Conservation (phyloP, 2,888 invertebrate species). For the Drosophila neoperkinsi region DNA sequence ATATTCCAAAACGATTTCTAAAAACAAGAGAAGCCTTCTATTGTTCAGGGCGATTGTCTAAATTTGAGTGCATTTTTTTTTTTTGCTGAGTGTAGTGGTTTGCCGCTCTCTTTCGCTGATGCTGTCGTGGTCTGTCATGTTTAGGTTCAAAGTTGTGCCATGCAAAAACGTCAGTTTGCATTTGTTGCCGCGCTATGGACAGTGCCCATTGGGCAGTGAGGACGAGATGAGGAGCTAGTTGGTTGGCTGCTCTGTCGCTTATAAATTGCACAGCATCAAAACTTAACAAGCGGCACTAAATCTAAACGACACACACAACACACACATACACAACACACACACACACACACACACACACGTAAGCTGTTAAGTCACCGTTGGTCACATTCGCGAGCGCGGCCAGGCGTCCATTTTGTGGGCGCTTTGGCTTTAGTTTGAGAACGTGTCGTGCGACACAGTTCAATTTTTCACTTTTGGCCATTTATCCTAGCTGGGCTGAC, state of each 20-base stretch:
- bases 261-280: constrained; percentile 78
- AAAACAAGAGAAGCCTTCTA: not conserved
- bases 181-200: constrained; percentile 67
- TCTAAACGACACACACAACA: constrained; percentile 73
- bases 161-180: constrained; percentile 78
- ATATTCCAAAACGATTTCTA: not conserved
- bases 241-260: constrained; percentile 43
- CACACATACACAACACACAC: constrained; percentile 11
- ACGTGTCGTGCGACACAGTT: constrained; percentile 9
- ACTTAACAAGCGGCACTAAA: constrained; percentile 82
- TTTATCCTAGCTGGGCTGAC: constrained; percentile 1
- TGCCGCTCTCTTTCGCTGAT: not conserved
- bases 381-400: constrained; percentile 53
- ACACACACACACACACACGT: constrained; percentile 13
- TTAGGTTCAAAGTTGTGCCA: constrained; percentile 70
- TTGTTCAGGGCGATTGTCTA: not conserved
- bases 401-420: constrained; percentile 57
- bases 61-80: not conserved
- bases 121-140: constrained; percentile 70
- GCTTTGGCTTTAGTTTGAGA: constrained; percentile 43
- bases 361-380: constrained; percentile 65
- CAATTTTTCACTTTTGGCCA: constrained; percentile 16
- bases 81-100: not conserved
- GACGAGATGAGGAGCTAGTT: not conserved
- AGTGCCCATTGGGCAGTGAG: constrained; percentile 21